phyloP scores from a whole-genome alignment of 1,140 invertebrate species.

The Dinoponera quadriceps region DNA sequence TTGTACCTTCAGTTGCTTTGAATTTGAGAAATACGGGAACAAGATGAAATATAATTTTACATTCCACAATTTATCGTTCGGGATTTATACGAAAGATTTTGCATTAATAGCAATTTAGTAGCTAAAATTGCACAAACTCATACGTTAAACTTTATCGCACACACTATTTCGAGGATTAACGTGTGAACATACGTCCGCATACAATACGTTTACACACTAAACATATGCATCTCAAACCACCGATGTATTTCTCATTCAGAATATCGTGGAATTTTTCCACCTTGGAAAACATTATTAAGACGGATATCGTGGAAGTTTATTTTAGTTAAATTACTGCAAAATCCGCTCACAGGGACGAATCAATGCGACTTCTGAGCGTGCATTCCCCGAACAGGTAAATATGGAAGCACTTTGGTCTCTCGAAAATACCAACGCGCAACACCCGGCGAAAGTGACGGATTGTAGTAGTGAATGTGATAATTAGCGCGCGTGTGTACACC shows the following conservation, averaged over 20 bases:
- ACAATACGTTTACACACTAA: not conserved
- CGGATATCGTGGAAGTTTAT: too few relatives aligned
- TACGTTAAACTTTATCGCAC: not conserved
- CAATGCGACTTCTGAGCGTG: not conserved
- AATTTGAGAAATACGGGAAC: not conserved
- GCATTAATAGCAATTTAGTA: not conserved
- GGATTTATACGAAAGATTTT: conserved; percentile 5
- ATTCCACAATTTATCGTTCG: not conserved
- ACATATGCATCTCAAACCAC: conserved; percentile 15
- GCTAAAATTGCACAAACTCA: not conserved
- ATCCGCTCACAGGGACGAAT: too few relatives aligned
- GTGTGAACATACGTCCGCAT: not conserved
- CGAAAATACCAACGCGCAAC: not conserved
- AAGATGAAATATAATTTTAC: not conserved
- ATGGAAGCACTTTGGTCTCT: not conserved
- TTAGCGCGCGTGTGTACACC: conserved; percentile 13
- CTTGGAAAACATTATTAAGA: too few relatives aligned
- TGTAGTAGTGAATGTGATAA: not conserved
- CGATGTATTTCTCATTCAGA: not conserved
- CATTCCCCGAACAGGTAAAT: not conserved
- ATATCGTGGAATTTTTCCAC: not conserved
- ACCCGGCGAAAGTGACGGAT: not conserved
- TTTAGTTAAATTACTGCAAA: too few relatives aligned
- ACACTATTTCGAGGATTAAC: conserved; percentile 4
- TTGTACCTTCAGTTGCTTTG: not conserved